These are phyloP conservation scores for Spodoptera litura DNA, from an alignment of 1,140 invertebrate species.

Conservation along the genomic window DNA sequence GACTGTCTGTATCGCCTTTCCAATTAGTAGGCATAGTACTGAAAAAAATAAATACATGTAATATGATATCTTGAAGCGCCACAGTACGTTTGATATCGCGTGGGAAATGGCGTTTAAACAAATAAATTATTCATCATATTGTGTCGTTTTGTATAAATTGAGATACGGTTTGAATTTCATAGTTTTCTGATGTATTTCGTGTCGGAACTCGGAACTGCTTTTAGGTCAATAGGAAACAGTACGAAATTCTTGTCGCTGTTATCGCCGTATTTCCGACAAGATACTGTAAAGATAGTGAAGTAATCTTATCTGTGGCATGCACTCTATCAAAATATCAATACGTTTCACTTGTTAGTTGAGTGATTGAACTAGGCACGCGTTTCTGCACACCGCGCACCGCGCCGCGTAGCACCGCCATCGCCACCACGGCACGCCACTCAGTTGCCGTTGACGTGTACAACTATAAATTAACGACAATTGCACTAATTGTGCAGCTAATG, in stretches of 20 bases:
- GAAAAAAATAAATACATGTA: slow-evolving; percentile 28
- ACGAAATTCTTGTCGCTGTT: not conserved
- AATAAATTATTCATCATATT: slow-evolving; percentile 44
- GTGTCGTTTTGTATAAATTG: slow-evolving; percentile 18
- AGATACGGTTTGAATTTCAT: slow-evolving; percentile 20
- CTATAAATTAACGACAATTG: slow-evolving; percentile 84
- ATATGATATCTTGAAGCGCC: slow-evolving; percentile 39
- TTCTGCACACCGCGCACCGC: not conserved
- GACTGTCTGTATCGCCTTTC: slow-evolving; percentile 30
- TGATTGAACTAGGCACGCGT: slow-evolving; percentile 33
- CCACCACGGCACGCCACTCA: slow-evolving; percentile 27
- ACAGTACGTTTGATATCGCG: slow-evolving; percentile 39
- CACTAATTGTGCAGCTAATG: slow-evolving; percentile 83
- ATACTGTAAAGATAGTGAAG: slow-evolving; percentile 10
- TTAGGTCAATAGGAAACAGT: slow-evolving; percentile 24
- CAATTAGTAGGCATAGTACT: slow-evolving; percentile 30
- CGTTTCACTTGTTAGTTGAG: slow-evolving; percentile 16
- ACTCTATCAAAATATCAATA: slow-evolving; percentile 24
- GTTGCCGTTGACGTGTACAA: slow-evolving; percentile 61
- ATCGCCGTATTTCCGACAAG: slow-evolving; percentile 18
- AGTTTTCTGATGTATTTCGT: slow-evolving; percentile 18
- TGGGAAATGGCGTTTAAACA: slow-evolving; percentile 41
- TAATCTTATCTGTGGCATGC: slow-evolving; percentile 13
- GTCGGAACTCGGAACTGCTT: slow-evolving; percentile 11
- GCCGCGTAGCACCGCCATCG: not conserved